Evolutionary conservation across 2,113 vertebrate genomes (phyloP), one percentile per base, ranked within the genome.

Genomic region (Anseranas semipalmata): DNA sequence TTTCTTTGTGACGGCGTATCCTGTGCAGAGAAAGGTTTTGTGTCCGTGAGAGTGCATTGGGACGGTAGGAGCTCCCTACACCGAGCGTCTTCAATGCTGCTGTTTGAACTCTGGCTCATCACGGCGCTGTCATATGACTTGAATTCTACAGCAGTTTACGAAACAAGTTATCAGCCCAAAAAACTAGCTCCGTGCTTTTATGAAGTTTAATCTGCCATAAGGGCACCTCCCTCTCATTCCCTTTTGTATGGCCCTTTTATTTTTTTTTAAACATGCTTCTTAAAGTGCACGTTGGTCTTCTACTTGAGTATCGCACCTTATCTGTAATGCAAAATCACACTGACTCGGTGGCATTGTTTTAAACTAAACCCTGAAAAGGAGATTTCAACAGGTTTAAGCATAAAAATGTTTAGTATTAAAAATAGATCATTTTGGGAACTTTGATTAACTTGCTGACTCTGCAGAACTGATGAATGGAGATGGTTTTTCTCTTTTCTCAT

Each of bases 201-300:
- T 7, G 20, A 13, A 12, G 20, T 35, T 60, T 15, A 5, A 21
- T 12, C 18, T 35, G 67, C 30, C 39, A 1, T 3, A 16, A 46
- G 37, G n/a, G n/a, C 53, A 48, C 14, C 33, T n/a, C 33, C 52
- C 19, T 58, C 22, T 37, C 6, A 0, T 12, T 58, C 24, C 28
- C 2, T 0, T 27, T 60, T 55, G 3, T 43, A n/a, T 28, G n/a
- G 14, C 4, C 0, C n/a, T n/a, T n/a, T n/a, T n/a, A n/a, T 22
- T 32, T 58, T 60, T 66, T 24, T 12, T 2, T 2, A n/a, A 50
- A 33, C 1, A 2, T 13, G 24, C 24, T 52, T 16, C 53, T 76
- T 30, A 2, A 11, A n/a, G 24, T 5, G 10, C 6, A 12, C 15
- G 30, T 55, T 43, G 39, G 52, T 21, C 39, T 41, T 22, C 11